Percentiles rank a stretch among this genome's conserved stretches.
Conservation (phyloP, 2,113 vertebrate genomes). For the Centropus unirufus region DNA sequence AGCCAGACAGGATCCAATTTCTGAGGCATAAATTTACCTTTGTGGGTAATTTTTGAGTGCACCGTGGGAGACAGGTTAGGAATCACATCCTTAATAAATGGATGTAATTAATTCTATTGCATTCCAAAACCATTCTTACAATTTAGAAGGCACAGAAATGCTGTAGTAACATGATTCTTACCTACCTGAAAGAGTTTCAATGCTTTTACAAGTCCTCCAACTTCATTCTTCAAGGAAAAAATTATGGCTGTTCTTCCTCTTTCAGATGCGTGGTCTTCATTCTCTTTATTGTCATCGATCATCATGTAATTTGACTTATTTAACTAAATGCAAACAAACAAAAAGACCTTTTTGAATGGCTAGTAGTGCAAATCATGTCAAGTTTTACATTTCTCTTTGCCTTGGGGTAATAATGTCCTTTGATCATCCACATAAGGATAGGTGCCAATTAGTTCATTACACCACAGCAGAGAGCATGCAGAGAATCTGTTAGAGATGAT, state of each 20-base stretch:
- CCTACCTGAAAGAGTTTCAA: conserved; percentile 94
- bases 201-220: conserved; percentile 94
- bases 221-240: conserved; percentile 97
- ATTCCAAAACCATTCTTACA: background rate
- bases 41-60: background rate
- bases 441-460: background rate
- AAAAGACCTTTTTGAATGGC: background rate
- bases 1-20: background rate
- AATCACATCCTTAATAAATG: background rate
- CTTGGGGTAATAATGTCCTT: background rate
- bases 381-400: background rate
- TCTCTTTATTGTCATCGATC: conserved; percentile 93
- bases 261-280: conserved; percentile 83
- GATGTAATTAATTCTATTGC: background rate
- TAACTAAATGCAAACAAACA: conserved; percentile 74
- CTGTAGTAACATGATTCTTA: background rate
- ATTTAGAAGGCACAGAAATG: background rate
- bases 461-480: background rate
- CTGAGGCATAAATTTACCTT: background rate
- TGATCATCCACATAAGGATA: background rate
- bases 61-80: background rate
- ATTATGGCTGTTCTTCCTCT: conserved; percentile 87
- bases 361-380: background rate
- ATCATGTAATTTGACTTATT: conserved; percentile 85
- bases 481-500: background rate